Evolutionary conservation across 2,113 vertebrate genomes (phyloP), one percentile per base, ranked within the genome.

Genomic region (Cyprinodon variegatus): DNA sequence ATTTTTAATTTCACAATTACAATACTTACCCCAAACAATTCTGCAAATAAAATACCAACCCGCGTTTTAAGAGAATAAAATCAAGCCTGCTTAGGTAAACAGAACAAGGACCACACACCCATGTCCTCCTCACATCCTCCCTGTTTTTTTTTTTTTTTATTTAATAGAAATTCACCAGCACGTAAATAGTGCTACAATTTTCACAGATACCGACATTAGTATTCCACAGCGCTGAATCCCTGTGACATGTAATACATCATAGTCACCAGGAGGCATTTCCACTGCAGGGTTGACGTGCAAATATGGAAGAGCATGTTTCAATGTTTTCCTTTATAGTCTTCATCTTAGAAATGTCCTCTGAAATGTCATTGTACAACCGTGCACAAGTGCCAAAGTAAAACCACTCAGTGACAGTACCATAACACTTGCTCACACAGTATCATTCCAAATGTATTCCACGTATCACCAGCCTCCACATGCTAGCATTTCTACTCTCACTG

Each of bases 201-300:
- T 78, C 85, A 86, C 86, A 90, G 90, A 91, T 90, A 86, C 84
- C 83, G 82, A 85, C 85, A 93, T 93, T 93, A 90, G 89, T 90
- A 94, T 93, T 94, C 92, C 81, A 81, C 62, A 15, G 89, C 88
- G 90, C 90, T 79, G 82, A 72, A 68, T 87, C 78, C 69, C 74
- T 46, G 82, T 93, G 93, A 92, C 90, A 91, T 91, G 91, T 68
- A 89, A 94, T 93, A 93, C 90, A 94, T 94, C 92, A 93, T 85
- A 91, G 86, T 93, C 93, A 91, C 88, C 86, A 90, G 86, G 89
- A 92, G 86, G 89, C 87, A 86, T 83, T 87, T 92, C 83, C 72
- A 79, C 78, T 78, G 77, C 87, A 86, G 83, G 80, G 79, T 81
- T 89, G 85, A 90, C 75, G 82, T 85, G 78, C 82, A 90, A 92